Base-by-base conservation (phyloP, 2,797 vertebrate genomes). In the Capromys pilorides region DNA sequence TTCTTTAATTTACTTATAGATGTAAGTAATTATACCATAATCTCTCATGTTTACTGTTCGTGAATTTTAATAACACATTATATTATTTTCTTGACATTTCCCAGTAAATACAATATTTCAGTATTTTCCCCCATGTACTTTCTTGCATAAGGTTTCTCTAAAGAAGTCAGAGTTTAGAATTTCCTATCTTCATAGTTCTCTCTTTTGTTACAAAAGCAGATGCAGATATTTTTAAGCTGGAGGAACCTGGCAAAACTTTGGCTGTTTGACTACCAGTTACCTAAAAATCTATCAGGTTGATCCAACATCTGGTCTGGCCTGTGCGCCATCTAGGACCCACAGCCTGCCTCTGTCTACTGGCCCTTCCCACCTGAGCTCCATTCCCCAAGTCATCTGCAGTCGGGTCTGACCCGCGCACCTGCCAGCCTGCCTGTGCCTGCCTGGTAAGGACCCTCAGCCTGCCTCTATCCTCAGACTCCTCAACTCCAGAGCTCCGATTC, bases 1-100 rank as follows among this genome's bases (percentile, higher is more conserved):
- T 57, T 57, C 14, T 71, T 93, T 26, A 54, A 45, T 45, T 45
- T 45, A 45, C 45, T 45, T 45, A 45, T 4, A 45, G 45, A 45
- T 45, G 45, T 45, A 45, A 45, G 45, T 45, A 45, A 45, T 8
- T 45, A 8, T 45, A 45, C 18, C 28, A 21, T 51, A 12, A 75
- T 13, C 39, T 75, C 26, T 90, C n/a, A 19, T 54, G 90, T 95
- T 92, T 41, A 83, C 51, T 82, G 51, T 57, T 21, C 87, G 54
- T 86, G 49, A 92, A 59, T 92, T 95, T 71, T 88, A 3, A 31
- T 90, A 83, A 85, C 57, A 79, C 49, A 61, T 88, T 57, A 49
- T 2, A 79, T 57, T 45, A 21, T 49, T 71, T 88, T 90, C 57
- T 90, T 83, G 31, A 77, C 61, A 33, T 14, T 94, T 95, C 93